phyloP scores from a whole-genome alignment of 2,888 invertebrate genomes.

The Rugalucina vietnamica region DNA sequence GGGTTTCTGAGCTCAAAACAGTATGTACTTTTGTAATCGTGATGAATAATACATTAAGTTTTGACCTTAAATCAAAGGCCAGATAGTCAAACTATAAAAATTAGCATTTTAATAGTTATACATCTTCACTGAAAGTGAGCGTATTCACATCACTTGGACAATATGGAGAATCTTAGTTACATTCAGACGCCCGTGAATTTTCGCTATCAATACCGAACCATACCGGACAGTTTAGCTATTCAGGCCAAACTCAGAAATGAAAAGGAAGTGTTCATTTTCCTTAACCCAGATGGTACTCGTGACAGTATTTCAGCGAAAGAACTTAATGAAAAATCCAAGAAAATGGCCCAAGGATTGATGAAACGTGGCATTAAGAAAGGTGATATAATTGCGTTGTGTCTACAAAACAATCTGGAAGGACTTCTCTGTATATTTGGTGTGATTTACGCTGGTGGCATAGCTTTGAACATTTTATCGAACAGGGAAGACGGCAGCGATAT shows the following conservation, averaged over 20 bases:
- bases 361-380: slow-evolving; percentile 37
- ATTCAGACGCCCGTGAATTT: slow-evolving; percentile 27
- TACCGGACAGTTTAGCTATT: slow-evolving; percentile 13
- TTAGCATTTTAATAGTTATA: too few relatives aligned
- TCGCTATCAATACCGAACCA: slow-evolving; percentile 18
- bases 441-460: slow-evolving; percentile 32
- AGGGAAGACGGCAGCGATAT: slow-evolving; percentile 27
- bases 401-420: slow-evolving; percentile 35
- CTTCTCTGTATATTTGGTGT: slow-evolving; percentile 37
- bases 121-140: too few relatives aligned
- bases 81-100: too few relatives aligned
- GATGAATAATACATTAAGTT: too few relatives aligned
- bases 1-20: too few relatives aligned
- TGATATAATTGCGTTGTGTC: slow-evolving; percentile 39
- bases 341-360: slow-evolving; percentile 25
- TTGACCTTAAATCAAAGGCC: too few relatives aligned
- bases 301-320: slow-evolving; percentile 23
- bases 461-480: slow-evolving; percentile 10
- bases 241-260: slow-evolving; percentile 21
- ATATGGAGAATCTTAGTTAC: slow-evolving; percentile 18
- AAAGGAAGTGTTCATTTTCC: slow-evolving; percentile 40
- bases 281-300: slow-evolving; percentile 27
- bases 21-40: too few relatives aligned
- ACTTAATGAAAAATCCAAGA: background rate
- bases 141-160: too few relatives aligned